Evolutionary conservation across 2,113 vertebrate species (phyloP).

Genomic region (Daubentonia madagascariensis): DNA sequence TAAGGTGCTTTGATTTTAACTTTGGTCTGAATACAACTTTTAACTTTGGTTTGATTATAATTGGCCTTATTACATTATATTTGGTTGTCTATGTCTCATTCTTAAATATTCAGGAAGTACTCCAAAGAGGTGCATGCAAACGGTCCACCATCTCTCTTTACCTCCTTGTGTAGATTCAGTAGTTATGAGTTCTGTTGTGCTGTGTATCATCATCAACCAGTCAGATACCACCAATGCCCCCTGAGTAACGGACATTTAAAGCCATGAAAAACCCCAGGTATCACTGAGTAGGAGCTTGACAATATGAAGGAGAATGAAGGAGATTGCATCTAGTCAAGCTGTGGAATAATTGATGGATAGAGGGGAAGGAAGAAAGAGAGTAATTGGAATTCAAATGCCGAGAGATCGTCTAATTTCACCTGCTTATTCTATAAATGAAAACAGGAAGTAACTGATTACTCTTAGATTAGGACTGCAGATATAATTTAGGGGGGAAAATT

Average conservation of each 20-base stretch:
- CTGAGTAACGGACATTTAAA: neutral
- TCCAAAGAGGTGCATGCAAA: neutral
- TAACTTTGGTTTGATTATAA: neutral
- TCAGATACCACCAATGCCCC: neutral
- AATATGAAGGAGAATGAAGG: neutral
- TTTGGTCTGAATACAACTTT: neutral
- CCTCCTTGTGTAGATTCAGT: neutral
- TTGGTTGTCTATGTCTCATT: neutral
- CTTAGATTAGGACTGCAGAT: neutral
- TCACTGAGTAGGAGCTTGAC: neutral
- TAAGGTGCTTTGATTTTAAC: neutral
- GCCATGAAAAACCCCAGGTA: neutral
- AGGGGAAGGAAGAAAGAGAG: neutral
- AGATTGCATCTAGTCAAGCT: neutral
- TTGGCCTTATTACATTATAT: neutral
- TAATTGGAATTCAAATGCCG: neutral
- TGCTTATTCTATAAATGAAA: conserved; percentile 44
- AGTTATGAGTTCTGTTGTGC: neutral
- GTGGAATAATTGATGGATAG: neutral
- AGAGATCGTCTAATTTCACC: conserved; percentile 48
- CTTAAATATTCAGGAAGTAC: neutral
- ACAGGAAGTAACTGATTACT: conserved; percentile 42
- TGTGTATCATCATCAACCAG: neutral
- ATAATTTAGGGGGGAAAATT: neutral
- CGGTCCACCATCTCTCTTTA: neutral